phyloP scores from a whole-genome alignment of 1,140 invertebrate species.

The Spodoptera litura region DNA sequence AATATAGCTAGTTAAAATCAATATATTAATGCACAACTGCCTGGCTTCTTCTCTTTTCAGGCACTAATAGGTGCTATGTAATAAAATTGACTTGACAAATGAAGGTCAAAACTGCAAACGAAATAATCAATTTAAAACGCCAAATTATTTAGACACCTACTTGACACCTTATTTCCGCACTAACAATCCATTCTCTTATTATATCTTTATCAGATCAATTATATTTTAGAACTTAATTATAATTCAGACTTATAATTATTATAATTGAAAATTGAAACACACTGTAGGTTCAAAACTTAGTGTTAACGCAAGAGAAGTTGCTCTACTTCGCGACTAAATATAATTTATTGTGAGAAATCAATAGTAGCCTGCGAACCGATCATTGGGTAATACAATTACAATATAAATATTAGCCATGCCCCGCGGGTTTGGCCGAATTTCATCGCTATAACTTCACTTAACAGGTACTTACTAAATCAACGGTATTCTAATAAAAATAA shows the following conservation, averaged over 20 bases:
- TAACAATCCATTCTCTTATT: slow-evolving; percentile 7
- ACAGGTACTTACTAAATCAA: slow-evolving; percentile 44
- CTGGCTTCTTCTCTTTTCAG: too few species aligned
- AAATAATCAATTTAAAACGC: neutral
- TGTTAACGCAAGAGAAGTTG: slow-evolving; percentile 62
- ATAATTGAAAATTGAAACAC: slow-evolving; percentile 49
- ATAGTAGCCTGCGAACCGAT: slow-evolving; percentile 54
- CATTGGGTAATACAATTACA: slow-evolving; percentile 44
- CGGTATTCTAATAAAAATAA: slow-evolving; percentile 44
- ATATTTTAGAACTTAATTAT: slow-evolving; percentile 11
- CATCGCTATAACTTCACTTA: slow-evolving; percentile 40
- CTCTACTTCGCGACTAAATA: slow-evolving; percentile 66
- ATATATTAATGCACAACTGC: too few species aligned
- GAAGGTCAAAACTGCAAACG: neutral
- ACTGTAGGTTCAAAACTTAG: slow-evolving; percentile 54
- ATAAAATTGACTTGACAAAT: neutral
- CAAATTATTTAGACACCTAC: slow-evolving; percentile 20
- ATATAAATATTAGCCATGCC: slow-evolving; percentile 45
- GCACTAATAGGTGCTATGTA: too few species aligned
- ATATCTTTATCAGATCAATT: slow-evolving; percentile 14
- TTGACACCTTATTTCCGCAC: slow-evolving; percentile 13
- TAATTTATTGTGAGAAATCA: slow-evolving; percentile 78
- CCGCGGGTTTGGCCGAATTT: slow-evolving; percentile 40
- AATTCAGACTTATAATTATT: neutral
- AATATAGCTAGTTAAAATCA: too few species aligned